Evolutionary conservation across 2,888 invertebrate species (phyloP).

Genomic region (Platycnemis pennipes): DNA sequence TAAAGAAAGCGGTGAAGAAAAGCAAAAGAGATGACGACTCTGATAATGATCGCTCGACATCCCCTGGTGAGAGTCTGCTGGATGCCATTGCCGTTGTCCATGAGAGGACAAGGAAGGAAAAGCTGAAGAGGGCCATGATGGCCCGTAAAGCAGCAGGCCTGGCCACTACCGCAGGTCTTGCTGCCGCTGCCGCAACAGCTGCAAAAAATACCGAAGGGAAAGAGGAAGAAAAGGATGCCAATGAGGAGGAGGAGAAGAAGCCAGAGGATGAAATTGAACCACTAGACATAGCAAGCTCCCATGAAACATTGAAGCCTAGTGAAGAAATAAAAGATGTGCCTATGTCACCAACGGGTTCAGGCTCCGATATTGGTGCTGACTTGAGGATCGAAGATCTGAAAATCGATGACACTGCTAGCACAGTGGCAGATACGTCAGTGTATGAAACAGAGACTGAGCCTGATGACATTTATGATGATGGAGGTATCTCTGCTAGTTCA

Average conservation of each 20-base stretch:
- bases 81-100: not conserved
- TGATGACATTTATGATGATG: conserved; percentile 29
- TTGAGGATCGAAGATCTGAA: not conserved
- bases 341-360: not conserved
- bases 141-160: not conserved
- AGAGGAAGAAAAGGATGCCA: not conserved
- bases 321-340: not conserved
- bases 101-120: conserved; percentile 32
- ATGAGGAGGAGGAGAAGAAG: not conserved
- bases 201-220: not conserved
- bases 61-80: not conserved
- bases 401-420: not conserved
- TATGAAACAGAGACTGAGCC: not conserved
- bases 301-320: not conserved
- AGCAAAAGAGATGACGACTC: conserved; percentile 24
- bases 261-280: conserved; percentile 21
- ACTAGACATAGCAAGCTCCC: not conserved
- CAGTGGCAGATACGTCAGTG: not conserved
- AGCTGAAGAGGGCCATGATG: not conserved
- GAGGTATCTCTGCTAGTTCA: conserved; percentile 13
- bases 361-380: not conserved
- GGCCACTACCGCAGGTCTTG: not conserved
- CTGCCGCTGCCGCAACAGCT: not conserved
- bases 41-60: not conserved
- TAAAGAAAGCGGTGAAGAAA: conserved; percentile 35